These are phyloP conservation scores for Cylas formicarius DNA, from an alignment of 1,140 invertebrate species.

Conservation along the genomic window DNA sequence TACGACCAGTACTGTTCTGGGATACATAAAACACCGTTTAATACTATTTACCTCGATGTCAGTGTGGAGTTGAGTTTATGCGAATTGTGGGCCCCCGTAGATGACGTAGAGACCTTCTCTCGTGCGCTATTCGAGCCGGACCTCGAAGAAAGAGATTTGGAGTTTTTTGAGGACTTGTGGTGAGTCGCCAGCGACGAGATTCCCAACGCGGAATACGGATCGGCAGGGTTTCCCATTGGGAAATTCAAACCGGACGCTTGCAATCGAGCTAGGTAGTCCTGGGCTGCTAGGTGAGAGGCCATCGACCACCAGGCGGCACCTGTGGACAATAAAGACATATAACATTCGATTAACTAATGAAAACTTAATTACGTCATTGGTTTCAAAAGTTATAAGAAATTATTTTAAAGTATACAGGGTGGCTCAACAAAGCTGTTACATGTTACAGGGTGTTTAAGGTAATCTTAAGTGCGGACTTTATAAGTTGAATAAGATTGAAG, in stretches of 20 bases:
- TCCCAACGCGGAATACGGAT: constrained; percentile 44
- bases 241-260: constrained; percentile 68
- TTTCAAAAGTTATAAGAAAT: no score
- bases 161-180: constrained; percentile 42
- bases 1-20: no score
- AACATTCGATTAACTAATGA: neutral
- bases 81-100: constrained; percentile 19
- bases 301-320: constrained; percentile 83
- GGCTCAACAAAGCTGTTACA: no score
- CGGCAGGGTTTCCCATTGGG: constrained; percentile 42
- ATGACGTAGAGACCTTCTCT: neutral
- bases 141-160: constrained; percentile 23
- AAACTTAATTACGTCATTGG: constrained; percentile 1
- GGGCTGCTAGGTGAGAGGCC: constrained; percentile 75
- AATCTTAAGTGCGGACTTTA: no score
- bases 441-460: no score
- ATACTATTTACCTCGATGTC: constrained; percentile 8
- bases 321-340: constrained; percentile 32
- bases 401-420: no score
- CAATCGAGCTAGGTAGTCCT: constrained; percentile 73
- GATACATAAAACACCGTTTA: neutral
- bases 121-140: constrained; percentile 18
- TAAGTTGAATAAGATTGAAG: no score
- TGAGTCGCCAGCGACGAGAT: constrained; percentile 39
- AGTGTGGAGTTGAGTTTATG: constrained; percentile 16